These are phyloP conservation scores for Alsophila aescularia DNA, from an alignment of 2,888 invertebrate species.

Conservation along the genomic window DNA sequence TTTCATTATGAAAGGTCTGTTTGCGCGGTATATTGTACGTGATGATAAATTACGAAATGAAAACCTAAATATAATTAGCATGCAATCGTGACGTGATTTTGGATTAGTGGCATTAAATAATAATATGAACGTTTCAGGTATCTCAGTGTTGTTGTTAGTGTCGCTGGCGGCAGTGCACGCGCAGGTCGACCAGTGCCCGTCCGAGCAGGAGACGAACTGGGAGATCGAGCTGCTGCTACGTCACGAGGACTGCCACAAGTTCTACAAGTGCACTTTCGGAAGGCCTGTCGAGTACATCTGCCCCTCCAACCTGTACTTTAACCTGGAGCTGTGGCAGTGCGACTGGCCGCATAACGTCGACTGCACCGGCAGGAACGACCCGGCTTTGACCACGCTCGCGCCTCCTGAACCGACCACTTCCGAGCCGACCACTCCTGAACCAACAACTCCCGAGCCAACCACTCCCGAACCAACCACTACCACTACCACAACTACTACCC, in stretches of 20 bases:
- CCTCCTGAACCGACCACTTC: constrained; percentile 25
- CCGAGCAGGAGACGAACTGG: constrained; percentile 61
- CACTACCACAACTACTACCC: background rate
- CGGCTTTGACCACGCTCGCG: constrained; percentile 36
- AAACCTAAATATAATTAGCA: background rate
- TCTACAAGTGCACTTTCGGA: constrained; percentile 87
- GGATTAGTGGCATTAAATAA: constrained; percentile 1
- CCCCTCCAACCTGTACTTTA: constrained; percentile 83
- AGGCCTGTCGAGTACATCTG: constrained; percentile 84
- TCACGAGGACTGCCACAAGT: constrained; percentile 85
- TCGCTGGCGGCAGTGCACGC: constrained; percentile 45
- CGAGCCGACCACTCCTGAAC: constrained; percentile 7
- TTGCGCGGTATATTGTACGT: background rate
- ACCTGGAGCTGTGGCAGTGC: constrained; percentile 80
- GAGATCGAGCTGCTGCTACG: constrained; percentile 79
- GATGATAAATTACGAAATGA: background rate
- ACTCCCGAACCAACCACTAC: constrained; percentile 2
- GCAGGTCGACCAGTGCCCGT: constrained; percentile 57
- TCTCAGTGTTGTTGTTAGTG: constrained; percentile 42
- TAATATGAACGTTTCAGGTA: constrained; percentile 42
- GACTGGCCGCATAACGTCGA: constrained; percentile 86
- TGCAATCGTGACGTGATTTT: constrained; percentile 8
- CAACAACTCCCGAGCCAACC: constrained; percentile 11
- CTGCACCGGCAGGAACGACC: constrained; percentile 73
- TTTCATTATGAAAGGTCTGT: constrained; percentile 42